phyloP scores from a whole-genome alignment of 2,797 vertebrate species.

The Erpetoichthys calabaricus region DNA sequence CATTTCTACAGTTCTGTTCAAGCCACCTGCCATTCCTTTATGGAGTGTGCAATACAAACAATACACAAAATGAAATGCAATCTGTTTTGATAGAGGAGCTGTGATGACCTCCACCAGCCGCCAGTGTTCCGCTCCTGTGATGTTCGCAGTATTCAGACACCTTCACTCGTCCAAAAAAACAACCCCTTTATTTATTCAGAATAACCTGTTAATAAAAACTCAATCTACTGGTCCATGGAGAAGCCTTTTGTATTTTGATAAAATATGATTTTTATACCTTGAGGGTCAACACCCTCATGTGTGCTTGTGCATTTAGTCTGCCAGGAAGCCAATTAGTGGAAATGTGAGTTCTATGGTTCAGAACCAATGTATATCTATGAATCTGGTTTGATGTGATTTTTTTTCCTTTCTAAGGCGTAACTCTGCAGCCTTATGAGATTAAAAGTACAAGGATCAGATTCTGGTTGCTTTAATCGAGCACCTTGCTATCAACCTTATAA shows the following conservation, averaged over 20 bases:
- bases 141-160: no score
- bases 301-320: constrained; percentile 5
- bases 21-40: no score
- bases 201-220: constrained; percentile 6
- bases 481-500: constrained; percentile 49
- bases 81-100: no score
- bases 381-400: background rate
- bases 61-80: no score
- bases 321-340: constrained; percentile 1
- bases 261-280: constrained; percentile 3
- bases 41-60: no score
- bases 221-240: constrained; percentile 2
- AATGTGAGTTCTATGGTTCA: constrained; percentile 4
- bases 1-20: no score
- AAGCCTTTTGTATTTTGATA: constrained; percentile 4
- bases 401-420: background rate
- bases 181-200: constrained; percentile 4
- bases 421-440: background rate
- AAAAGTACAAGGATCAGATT: constrained; percentile 36
- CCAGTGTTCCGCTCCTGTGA: no score
- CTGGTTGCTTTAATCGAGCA: constrained; percentile 45
- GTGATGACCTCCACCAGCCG: no score
- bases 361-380: constrained; percentile 1
- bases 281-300: constrained; percentile 3
- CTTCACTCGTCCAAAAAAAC: background rate